Evolutionary conservation across 2,888 invertebrate genomes (phyloP), one percentile per base, ranked within the genome.

Genomic region (Flexamia atlantica): DNA sequence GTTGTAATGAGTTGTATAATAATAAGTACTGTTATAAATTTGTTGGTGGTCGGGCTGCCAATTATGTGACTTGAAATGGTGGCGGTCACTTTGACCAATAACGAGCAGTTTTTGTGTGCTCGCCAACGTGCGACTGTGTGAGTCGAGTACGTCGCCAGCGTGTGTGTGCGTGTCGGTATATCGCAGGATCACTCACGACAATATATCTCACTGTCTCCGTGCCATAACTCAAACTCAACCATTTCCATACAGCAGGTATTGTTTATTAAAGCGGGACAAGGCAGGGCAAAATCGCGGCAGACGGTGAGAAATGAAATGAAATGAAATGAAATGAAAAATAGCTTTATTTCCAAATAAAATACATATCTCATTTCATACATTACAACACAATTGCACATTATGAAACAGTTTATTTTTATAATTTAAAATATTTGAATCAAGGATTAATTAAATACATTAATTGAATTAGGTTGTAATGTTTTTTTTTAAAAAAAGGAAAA

Each of bases 1-100:
- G 72, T 40, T 72, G 72, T 72, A 72, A 72, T 72, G 40, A 72
- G 72, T 42, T 72, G 72, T 72, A 72, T 72, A 68, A 68, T 68
- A 36, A 68, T 36, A 40, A 72, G 72, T 40, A 72, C 23, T 72
- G 72, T 72, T 72, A 40, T 72, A 36, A 42, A 72, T 72, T 72
- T 72, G 40, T 72, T 72, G 72, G 72, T 72, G 72, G 36, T 40
- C 42, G 30, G 20, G 20, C 64, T 64, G 64, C 64, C 64, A 64
- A 64, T 64, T 64, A 64, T 64, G 28, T 28, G 64, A 28, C 28
- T 64, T 23, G 23, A 30, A 64, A 23, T 23, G 30, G 72, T 72
- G 64, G 36, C 42, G 72, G 72, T 23, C 40, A 40, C 72, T 72
- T 72, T 72, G 72, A 72, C 72, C 42, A 20, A 23, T 42, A 72